Evolutionary conservation across 1,140 invertebrate genomes (phyloP), one percentile per base, ranked within the genome.

Genomic region (Eciton burchellii): DNA sequence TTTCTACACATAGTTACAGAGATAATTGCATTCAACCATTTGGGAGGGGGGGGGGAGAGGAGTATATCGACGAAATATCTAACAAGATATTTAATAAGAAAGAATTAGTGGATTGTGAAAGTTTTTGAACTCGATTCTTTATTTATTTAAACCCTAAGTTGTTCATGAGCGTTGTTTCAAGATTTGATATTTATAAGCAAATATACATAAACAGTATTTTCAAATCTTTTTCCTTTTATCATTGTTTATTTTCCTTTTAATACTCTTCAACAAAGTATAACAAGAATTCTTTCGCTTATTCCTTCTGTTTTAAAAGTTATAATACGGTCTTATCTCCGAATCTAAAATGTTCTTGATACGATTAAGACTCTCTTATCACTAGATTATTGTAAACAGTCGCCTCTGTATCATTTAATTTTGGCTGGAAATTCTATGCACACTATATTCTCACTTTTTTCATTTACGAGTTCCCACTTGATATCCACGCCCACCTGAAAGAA

Each of bases 381-480:
- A 5, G 54, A 21, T 54, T 41, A 1, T 71, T 45, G 19, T n/a
- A 84, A n/a, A 65, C 71, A 52, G 52, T 72, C 12, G 65, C 43
- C 45, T 68, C 35, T 24, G 26, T 65, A 66, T 57, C 71, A 87
- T 66, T 85, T 68, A 45, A 90, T 65, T 83, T 47, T 84, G 11
- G 96, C 95, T 19, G 96, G 95, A 87, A 97, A 96, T 71, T 95
- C 54, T 12, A 96, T 89, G 88, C 97, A 97, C 56, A 96, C 93
- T 4, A 97, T 93, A 86, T 97, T 95, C 57, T 95, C 93, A 0
- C 88, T 89, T 3, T 95, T 92, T 68, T 95, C 94, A 90, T 95
- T 94, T 88, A 95, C 93, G 14, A 97, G 89, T 91, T 97, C 95
- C 96, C 96, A 97, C 92, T 96, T 96, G 0, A 97, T 95, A 2